Percentiles rank a stretch among this genome's conserved stretches.
Evolutionary conservation across 2,113 vertebrate species (phyloP).

Genomic region (Xiphophorus maculatus): DNA sequence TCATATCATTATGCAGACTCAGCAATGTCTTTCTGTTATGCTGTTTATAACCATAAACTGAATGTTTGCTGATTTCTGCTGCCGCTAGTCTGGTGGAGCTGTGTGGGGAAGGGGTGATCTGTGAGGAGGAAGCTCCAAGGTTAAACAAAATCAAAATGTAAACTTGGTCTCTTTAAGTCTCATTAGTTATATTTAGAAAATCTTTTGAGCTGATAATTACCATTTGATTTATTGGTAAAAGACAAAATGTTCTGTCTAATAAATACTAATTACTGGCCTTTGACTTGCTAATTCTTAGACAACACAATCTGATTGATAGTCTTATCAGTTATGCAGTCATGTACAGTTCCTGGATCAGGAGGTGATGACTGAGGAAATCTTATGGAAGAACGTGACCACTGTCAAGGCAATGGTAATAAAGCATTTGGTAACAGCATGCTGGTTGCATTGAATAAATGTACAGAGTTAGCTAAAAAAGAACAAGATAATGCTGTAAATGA

Average conservation of each 20-base stretch:
- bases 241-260: neutral
- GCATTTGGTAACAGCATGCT: neutral
- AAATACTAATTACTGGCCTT: conserved; percentile 14
- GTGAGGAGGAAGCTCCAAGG: too few species aligned
- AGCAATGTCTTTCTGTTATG: too few species aligned
- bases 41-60: too few species aligned
- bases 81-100: too few species aligned
- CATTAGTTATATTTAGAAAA: neutral
- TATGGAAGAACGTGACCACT: neutral
- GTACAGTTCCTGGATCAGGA: neutral
- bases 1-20: too few species aligned
- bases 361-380: neutral
- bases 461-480: conserved; percentile 26
- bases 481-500: neutral
- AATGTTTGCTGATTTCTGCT: too few species aligned
- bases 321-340: conserved; percentile 8
- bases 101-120: too few species aligned
- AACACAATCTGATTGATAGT: neutral
- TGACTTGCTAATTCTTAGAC: conserved; percentile 2
- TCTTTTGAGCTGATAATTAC: neutral
- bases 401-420: conserved; percentile 29
- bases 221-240: neutral
- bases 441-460: conserved; percentile 11
- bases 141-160: neutral
- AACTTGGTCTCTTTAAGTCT: neutral